Evolutionary conservation across 2,113 vertebrate species (phyloP), one percentile per base, ranked within the genome.

Genomic region (Corythoichthys haematopterus): DNA sequence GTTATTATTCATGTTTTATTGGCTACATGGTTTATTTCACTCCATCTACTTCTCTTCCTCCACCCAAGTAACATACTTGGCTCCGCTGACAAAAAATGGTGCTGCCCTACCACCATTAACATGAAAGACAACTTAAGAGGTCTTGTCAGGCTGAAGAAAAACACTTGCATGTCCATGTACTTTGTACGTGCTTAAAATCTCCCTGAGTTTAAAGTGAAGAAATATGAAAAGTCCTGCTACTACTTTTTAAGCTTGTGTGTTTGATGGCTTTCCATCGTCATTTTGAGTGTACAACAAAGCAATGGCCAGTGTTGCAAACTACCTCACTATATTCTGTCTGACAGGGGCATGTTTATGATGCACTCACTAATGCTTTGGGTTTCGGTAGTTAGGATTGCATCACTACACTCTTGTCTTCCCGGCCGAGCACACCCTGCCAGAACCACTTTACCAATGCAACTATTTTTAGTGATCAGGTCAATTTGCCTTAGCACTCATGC

Each of bases 1-100:
- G 78, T 70, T 74, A 74, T 86, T 84, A 80, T 85, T 84, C 82
- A 85, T 85, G 82, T 88, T 88, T 87, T 80, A 78, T 83, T 74
- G 70, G 79, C 48, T 66, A 46, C 68, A 71, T 43, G 0, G 62
- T 78, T 84, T 77, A 67, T 74, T 82, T 68, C 48, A 73, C 70
- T 76, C 68, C 66, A 37, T 7, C 33, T 53, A n/a, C 12, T 12
- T 62, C 12, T 20, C 36, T 60, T 51, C 20, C 33, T 36, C 7
- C 0, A 55, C 66, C 36, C 13, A 45, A 35, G 45, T 61, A 57
- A 70, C 65, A 68, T 51, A 11, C 79, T 86, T 78, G 57, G 74
- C 82, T 75, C 53, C 78, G 20, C 64, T 75, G 40, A 37, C 5
- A 69, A 58, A 57, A 58, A 68, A 50, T 20, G 55, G 66, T 43